These are phyloP conservation scores for Oreonectes daqikongensis DNA, from an alignment of 2,797 vertebrate genomes.

Conservation along the genomic window DNA sequence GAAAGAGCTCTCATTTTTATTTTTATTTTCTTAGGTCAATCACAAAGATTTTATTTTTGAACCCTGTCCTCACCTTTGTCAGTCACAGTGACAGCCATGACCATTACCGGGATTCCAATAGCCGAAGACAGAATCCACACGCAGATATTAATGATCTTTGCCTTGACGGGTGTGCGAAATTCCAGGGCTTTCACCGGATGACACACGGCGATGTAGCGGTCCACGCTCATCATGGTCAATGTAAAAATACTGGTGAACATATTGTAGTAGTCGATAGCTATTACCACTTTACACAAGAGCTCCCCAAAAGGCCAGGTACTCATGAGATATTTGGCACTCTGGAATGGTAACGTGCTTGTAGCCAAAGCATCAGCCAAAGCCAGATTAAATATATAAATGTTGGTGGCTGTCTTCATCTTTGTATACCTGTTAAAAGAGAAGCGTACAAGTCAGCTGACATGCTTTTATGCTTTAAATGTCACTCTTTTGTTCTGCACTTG, in stretches of 20 bases:
- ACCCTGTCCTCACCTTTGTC: conserved; percentile 71
- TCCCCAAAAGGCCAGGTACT: conserved; percentile 94
- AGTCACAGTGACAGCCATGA: conserved; percentile 86
- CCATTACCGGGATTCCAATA: conserved; percentile 91
- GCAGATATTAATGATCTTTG: conserved; percentile 94
- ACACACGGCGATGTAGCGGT: conserved; percentile 94
- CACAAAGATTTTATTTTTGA: no score
- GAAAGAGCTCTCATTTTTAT: no score
- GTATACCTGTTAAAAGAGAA: conserved; percentile 84
- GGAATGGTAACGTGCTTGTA: conserved; percentile 96
- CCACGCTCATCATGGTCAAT: conserved; percentile 98
- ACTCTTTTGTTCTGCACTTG: conserved; percentile 13
- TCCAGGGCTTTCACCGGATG: conserved; percentile 92
- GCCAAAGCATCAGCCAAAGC: conserved; percentile 90
- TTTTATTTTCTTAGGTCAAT: no score
- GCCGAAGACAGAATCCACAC: conserved; percentile 95
- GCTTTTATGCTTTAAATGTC: not conserved
- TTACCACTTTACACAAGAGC: conserved; percentile 87
- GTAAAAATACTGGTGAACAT: conserved; percentile 99
- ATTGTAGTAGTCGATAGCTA: conserved; percentile 98
- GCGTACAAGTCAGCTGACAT: not conserved
- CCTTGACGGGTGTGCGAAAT: conserved; percentile 92
- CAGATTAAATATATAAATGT: conserved; percentile 99
- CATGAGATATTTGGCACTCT: conserved; percentile 95
- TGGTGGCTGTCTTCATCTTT: conserved; percentile 97